Base-by-base conservation (phyloP, 92 coral and sea anemone species). In the Desmophyllum pertusum region DNA sequence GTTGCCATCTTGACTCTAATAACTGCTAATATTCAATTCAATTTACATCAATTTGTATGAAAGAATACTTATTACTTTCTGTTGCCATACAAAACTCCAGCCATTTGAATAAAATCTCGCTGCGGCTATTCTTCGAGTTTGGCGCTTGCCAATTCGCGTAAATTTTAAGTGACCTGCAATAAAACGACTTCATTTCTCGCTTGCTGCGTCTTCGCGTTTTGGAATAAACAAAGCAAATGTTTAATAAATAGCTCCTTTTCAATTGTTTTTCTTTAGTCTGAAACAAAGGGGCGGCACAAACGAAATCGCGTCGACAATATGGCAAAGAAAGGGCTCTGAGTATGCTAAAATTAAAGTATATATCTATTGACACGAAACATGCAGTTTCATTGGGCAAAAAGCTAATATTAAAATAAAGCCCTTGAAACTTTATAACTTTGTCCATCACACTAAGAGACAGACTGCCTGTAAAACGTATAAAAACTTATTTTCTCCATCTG, bases 1-100 rank as follows among this genome's bases (percentile, higher is more conserved):
- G 98, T 84, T 63, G 27, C 52, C 98, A 89, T 70, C 95, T 94
- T 88, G 95, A 51, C 83, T 52, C 57, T 78, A 85, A 81, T 87
- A 67, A 85, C 81, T 77, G 83, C 89, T 90, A 87, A 94, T 89
- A 87, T 90, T 81, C 90, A 81, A 81, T 84, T 86, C 86, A 89
- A 94, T 91, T 91, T 91, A 48, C 93, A 87, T 89, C 89, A 84
- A 85, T 89, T 88, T 75, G 73, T 86, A 77, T 78, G 84, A 83
- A 84, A 91, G 81, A 73, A 40, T 73, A 76, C 80, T 63, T 75
- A 91, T 88, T 86, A 84, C 61, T 83, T 77, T 63, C 84, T 43
- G 86, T 71, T 93, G 85, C 92, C 71, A 79, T 63, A 81, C 86
- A 74, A 88, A 85, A 85, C 71, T 75, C 93, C 51, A 73, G 81